These are phyloP conservation scores for Clistopyga incitator DNA, from an alignment of 2,888 invertebrate species.

Conservation along the genomic window DNA sequence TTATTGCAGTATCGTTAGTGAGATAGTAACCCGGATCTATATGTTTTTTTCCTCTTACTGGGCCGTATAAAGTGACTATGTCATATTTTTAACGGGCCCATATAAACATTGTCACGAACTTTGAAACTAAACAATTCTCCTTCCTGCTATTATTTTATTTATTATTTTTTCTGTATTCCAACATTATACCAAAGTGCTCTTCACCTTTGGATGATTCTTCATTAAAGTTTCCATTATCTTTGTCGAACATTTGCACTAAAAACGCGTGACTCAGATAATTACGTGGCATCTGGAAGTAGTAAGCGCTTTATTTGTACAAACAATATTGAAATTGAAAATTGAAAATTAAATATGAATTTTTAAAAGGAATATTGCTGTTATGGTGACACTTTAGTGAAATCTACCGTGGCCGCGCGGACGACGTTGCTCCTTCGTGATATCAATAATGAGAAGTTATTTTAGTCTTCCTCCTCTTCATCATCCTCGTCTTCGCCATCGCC, in stretches of 20 bases:
- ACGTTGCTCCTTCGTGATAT: too few relatives aligned
- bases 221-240: neutral
- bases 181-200: neutral
- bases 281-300: too few relatives aligned
- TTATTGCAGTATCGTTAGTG: neutral
- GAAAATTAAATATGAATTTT: too few relatives aligned
- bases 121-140: neutral
- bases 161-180: too few relatives aligned
- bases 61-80: neutral
- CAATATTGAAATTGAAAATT: too few relatives aligned
- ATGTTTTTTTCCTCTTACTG: neutral
- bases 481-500: conserved; percentile 58
- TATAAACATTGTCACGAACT: neutral
- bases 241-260: neutral
- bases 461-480: conserved; percentile 79
- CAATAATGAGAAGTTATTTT: conserved; percentile 39
- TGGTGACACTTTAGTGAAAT: too few relatives aligned
- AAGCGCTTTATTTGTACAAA: too few relatives aligned
- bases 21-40: neutral
- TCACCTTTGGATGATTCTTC: too few relatives aligned
- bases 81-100: neutral
- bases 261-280: neutral
- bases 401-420: too few relatives aligned
- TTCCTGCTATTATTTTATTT: too few relatives aligned
- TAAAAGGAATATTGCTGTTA: too few relatives aligned